Evolutionary conservation across 23 tunicate species (phyloP), one percentile per base, ranked within the genome.

Genomic region (Halocynthia roretzi): DNA sequence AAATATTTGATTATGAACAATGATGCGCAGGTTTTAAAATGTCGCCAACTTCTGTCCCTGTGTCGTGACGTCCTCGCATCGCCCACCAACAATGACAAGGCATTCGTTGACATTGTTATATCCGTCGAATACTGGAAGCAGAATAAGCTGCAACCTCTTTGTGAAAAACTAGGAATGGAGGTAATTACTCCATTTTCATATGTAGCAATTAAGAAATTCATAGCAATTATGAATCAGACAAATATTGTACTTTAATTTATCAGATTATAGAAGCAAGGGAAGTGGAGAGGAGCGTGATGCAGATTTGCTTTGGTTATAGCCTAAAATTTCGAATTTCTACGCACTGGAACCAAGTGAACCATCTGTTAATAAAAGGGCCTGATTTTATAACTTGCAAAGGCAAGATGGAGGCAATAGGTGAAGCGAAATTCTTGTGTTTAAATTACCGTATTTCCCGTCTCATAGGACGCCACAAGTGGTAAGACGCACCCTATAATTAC

Each of bases 391-490:
- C 44, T 8, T 76, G 90, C 68, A 50, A 74, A 48, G 89, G 82
- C 15, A 89, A 81, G 62, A 54, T 81, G 67, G 83, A 80, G 19
- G 89, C 96, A 10, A 80, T 89, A 19, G 76, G 96, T 89, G 62
- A 88, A 85, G 8, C 14, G n/a, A n/a, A n/a, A n/a, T n/a, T n/a
- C n/a, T n/a, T n/a, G n/a, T n/a, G n/a, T n/a, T n/a, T n/a, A n/a
- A n/a, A n/a, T n/a, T n/a, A n/a, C n/a, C n/a, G n/a, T n/a, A n/a
- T n/a, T n/a, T n/a, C n/a, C n/a, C n/a, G n/a, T n/a, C n/a, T n/a
- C n/a, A n/a, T n/a, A n/a, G n/a, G n/a, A n/a, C n/a, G n/a, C n/a
- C n/a, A n/a, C n/a, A n/a, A n/a, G n/a, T n/a, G n/a, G n/a, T n/a
- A n/a, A n/a, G n/a, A n/a, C n/a, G n/a, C n/a, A n/a, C n/a, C n/a